Base-by-base conservation (phyloP, 2,797 vertebrate genomes). In the Eurystomus glaucurus region DNA sequence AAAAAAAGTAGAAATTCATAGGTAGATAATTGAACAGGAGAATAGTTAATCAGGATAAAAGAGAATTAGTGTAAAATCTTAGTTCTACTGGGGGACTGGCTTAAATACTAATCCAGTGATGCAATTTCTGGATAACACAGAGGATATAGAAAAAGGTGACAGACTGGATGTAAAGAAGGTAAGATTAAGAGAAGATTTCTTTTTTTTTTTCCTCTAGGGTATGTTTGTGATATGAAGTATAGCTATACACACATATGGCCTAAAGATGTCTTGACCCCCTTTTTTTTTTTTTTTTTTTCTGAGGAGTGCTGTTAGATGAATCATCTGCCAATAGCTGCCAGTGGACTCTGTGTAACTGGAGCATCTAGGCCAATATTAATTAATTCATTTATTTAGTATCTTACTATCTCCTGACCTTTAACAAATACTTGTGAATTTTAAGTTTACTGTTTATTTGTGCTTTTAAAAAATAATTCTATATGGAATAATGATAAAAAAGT, bases 41-140 rank as follows among this genome's bases (percentile, higher is more conserved):
- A 69, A 85, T 71, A 85, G 90, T 78, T 90, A 91, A 61, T 80
- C 10, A 37, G 17, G 31, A 41, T 74, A 60, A 89, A 92, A 79
- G 12, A 37, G 48, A 82, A 54, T 79, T 76, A 85, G 22, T 9
- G 9, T 74, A 70, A 91, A 95, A 69, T 81, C 61, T 64, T 39
- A 60, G 26, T 71, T 71, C 69, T 28, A 48, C 6, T 55, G 18
- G 33, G 28, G 43, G 6, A 52, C 37, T 79, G 69, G 29, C 61
- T 94, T 54, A 81, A 20, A 6, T 71, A 26, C 19, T 71, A 76
- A 71, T 66, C 66, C 35, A 69, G 23, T 58, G 41, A 54, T 85
- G 29, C 37, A 29, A 33, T 61, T 91, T 71, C 43, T 90, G 62
- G 39, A 45, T 68, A 81, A 71, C 43, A 66, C 8, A 58, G 54